Base-by-base conservation (phyloP, 1,140 invertebrate species). In the Nymphalis io region DNA sequence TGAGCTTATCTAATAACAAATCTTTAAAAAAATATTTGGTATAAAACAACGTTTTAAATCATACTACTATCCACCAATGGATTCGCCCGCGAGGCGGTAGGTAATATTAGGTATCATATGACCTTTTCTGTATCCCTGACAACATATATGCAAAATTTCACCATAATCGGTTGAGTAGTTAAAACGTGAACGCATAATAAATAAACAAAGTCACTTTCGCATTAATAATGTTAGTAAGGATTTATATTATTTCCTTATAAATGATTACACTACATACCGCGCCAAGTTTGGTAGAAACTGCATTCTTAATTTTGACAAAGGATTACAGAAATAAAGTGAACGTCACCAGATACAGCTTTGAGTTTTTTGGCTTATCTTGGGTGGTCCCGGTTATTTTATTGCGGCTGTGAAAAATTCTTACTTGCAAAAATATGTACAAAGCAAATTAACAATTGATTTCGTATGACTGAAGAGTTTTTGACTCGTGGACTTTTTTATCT, bases 381-480 rank as follows among this genome's bases (percentile, higher is more conserved):
- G 83, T 84, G 83, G 81, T 81, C 83, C 70, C 73, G 68, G 69
- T 68, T 71, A 70, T 81, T 85, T 82, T 85, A 84, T 81, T 74
- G 73, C 75, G 61, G 76, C 74, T 79, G 76, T 84, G 80, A 80
- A 82, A 72, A 73, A 75, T 74, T 68, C 38, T 23, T 68, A 73
- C 62, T 68, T 72, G 13, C 2, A 20, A 51, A 20, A 69, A 71
- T 40, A n/a, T 67, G 61, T 70, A 59, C 62, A 60, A 63, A 74
- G 46, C 48, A 48, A 48, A 48, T 48, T 10, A 6, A n/a, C 11
- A 48, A 48, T 48, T 48, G 15, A 44, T 44, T 44, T 44, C 40
- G 40, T n/a, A 44, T 44, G 40, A 44, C n/a, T 44, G n/a, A 13
- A 44, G 40, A 13, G 12, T 11, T n/a, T n/a, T n/a, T n/a, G 13